Base-by-base conservation (phyloP, 2,797 vertebrate genomes). In the Pteronotus mesoamericanus region DNA sequence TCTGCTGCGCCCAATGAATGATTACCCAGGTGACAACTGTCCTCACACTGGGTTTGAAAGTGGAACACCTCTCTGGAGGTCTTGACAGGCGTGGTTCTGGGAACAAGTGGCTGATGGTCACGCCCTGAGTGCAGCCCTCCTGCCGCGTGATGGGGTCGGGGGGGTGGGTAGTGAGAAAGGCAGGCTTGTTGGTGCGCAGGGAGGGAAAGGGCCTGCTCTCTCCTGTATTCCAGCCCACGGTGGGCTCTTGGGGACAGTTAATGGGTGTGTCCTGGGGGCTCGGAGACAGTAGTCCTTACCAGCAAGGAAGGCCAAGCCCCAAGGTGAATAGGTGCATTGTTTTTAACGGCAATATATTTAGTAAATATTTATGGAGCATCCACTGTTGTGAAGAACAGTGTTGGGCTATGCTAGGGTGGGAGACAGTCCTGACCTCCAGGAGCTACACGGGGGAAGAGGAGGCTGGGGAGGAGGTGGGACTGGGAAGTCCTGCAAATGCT, bases 71-170 rank as follows among this genome's bases (percentile, higher is more conserved):
- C n/a, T 24, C 42, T 51, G 51, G 42, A 14, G 26, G 68, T 39
- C 57, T 29, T 24, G 51, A 5, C 12, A 34, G 59, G 19, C 42
- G 9, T n/a, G 15, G 66, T 29, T 77, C 18, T 18, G n/a, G 3
- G 55, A 59, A 26, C 44, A 9, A 24, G 19, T 14, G 37, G 22
- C 3, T 0, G 11, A 15, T n/a, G 46, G 82, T 12, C 4, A 3
- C 26, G 44, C 0, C 2, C 3, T 12, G 39, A 42, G 3, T 2
- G 1, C 14, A 15, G 5, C 2, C 37, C 55, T 18, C 8, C 51
- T 12, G 75, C 19, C 1, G 16, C 12, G 16, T 29, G 9, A 11
- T 48, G 15, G 29, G 6, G 5, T 48, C 15, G 29, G 6, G 5
- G 59, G 29, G 29, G n/a, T n/a, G n/a, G n/a, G n/a, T n/a, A 32